Conservation (phyloP, 2,113 vertebrate genomes). For the Vanacampus margaritifer region DNA sequence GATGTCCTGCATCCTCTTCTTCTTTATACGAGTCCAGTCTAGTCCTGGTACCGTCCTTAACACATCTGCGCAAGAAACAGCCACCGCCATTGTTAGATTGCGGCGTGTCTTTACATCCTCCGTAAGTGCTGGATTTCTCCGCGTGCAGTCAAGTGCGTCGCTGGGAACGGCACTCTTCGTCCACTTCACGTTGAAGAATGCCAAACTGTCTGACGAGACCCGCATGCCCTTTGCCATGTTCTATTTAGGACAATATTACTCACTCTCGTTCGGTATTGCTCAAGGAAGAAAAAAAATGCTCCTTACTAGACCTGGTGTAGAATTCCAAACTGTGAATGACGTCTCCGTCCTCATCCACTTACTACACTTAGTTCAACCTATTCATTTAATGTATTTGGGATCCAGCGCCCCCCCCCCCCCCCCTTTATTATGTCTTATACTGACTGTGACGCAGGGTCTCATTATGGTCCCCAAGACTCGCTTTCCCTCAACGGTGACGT, state of each 20-base stretch:
- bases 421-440: neutral
- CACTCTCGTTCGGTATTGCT: neutral
- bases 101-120: neutral
- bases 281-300: neutral
- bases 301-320: constrained; percentile 12
- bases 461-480: constrained; percentile 14
- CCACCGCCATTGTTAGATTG: constrained; percentile 17
- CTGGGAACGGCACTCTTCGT: constrained; percentile 33
- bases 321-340: neutral
- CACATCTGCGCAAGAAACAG: constrained; percentile 24
- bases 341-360: constrained; percentile 8
- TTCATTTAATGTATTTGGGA: constrained; percentile 18
- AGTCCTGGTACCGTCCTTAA: too few relatives aligned
- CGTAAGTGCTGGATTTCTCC: neutral
- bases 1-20: neutral
- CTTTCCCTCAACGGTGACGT: constrained; percentile 28
- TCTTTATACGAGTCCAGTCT: too few relatives aligned
- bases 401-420: neutral
- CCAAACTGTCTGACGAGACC: constrained; percentile 24
- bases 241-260: too few relatives aligned
- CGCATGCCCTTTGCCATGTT: neutral
- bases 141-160: constrained; percentile 8
- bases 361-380: constrained; percentile 9
- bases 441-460: constrained; percentile 21
- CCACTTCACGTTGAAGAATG: constrained; percentile 33